Conservation (phyloP, 2,888 invertebrate species). For the Tetanocera ferruginea region DNA sequence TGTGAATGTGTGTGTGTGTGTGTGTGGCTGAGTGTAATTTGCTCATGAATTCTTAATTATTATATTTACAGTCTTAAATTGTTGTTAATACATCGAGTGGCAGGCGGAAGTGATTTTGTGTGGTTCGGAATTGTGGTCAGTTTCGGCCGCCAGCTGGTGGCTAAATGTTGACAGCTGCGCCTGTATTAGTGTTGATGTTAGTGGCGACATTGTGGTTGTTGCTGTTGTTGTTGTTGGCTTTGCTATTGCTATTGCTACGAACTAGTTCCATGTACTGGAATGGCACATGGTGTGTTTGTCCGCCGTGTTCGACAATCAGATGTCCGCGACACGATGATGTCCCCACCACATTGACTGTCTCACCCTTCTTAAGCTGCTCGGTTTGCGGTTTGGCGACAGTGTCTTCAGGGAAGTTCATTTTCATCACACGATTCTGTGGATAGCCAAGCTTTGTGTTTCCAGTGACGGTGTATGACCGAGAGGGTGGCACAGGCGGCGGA, state of each 20-base stretch:
- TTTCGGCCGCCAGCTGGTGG: not conserved
- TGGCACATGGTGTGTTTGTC: constrained; percentile 81
- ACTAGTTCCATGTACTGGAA: constrained; percentile 84
- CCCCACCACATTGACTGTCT: constrained; percentile 88
- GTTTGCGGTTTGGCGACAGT: constrained; percentile 62
- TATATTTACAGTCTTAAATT: constrained; percentile 28
- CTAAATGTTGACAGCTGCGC: constrained; percentile 56
- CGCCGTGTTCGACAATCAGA: constrained; percentile 87
- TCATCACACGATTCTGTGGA: constrained; percentile 92
- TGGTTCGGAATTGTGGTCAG: not conserved
- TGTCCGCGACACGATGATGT: constrained; percentile 89
- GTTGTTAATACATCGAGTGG: not conserved
- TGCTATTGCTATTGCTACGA: constrained; percentile 44
- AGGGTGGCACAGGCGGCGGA: constrained; percentile 92
- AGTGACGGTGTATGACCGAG: constrained; percentile 89
- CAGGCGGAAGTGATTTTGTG: not conserved
- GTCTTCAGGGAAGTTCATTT: constrained; percentile 85
- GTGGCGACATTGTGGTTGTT: constrained; percentile 33
- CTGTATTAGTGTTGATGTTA: constrained; percentile 42
- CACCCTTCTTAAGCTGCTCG: constrained; percentile 81
- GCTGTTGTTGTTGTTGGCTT: constrained; percentile 35
- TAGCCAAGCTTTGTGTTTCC: constrained; percentile 93
- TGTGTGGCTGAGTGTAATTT: not conserved
- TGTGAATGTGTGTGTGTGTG: not conserved
- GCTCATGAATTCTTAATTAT: not conserved